phyloP scores from a whole-genome alignment of 2,113 vertebrate species.

The Raja brachyura region DNA sequence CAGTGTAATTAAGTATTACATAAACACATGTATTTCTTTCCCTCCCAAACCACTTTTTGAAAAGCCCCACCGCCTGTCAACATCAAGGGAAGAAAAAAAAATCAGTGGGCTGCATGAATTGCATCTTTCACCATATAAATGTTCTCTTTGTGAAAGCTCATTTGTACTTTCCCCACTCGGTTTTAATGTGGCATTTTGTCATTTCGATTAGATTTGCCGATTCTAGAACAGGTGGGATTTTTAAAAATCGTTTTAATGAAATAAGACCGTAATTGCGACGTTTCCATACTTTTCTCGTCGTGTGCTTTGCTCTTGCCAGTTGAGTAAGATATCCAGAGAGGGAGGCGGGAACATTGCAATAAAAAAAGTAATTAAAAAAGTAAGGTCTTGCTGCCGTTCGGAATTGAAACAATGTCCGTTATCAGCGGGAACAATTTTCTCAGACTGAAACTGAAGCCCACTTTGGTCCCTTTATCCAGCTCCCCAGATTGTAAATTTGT shows the following conservation, averaged over 20 bases:
- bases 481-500: no score
- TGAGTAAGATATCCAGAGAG: not conserved
- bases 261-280: not conserved
- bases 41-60: not conserved
- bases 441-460: not conserved
- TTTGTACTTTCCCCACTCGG: not conserved
- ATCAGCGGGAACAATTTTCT: not conserved
- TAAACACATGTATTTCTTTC: not conserved
- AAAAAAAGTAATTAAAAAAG: not conserved
- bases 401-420: not conserved
- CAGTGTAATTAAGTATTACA: not conserved
- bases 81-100: not conserved
- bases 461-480: no score
- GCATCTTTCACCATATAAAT: slow-evolving; percentile 22
- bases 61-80: not conserved
- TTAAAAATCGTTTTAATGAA: slow-evolving; percentile 18
- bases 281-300: not conserved
- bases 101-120: not conserved
- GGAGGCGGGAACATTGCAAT: not conserved
- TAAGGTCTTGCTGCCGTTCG: not conserved
- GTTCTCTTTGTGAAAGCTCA: not conserved
- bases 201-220: slow-evolving; percentile 1
- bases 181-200: not conserved
- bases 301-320: not conserved
- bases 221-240: slow-evolving; percentile 21